These are phyloP conservation scores for Ophonus ardosiacus DNA, from an alignment of 2,888 invertebrate species.

Conservation along the genomic window DNA sequence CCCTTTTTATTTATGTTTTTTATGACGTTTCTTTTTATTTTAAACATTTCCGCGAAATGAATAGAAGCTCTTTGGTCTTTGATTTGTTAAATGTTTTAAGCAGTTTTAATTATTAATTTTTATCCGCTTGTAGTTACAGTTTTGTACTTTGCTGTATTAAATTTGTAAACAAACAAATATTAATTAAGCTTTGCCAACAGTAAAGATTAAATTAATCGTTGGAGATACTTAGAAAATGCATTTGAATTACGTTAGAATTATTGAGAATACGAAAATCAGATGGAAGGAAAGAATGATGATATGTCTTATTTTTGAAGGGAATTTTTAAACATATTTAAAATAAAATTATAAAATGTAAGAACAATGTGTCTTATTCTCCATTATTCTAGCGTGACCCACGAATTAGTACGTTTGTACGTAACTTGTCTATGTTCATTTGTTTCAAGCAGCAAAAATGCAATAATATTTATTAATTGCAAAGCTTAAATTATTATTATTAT, in stretches of 20 bases:
- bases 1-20: conserved; percentile 26
- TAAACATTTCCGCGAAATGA: not conserved
- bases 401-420: too few relatives aligned
- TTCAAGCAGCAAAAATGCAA: too few relatives aligned
- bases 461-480: too few relatives aligned
- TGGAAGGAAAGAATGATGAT: too few relatives aligned
- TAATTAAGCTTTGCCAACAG: not conserved
- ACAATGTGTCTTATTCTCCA: too few relatives aligned
- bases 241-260: not conserved
- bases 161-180: not conserved
- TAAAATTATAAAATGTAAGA: too few relatives aligned
- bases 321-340: too few relatives aligned
- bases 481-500: too few relatives aligned
- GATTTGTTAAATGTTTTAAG: not conserved
- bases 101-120: not conserved
- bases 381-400: too few relatives aligned
- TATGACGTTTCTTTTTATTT: not conserved
- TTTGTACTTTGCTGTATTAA: not conserved
- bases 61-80: not conserved
- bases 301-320: too few relatives aligned
- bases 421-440: too few relatives aligned
- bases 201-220: not conserved
- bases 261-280: too few relatives aligned
- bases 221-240: not conserved
- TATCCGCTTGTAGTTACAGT: not conserved